Percentiles rank a stretch among this genome's conserved stretches.
These are phyloP conservation scores for Tarsius wallacei DNA, from an alignment of 2,797 vertebrate species.

Conservation along the genomic window DNA sequence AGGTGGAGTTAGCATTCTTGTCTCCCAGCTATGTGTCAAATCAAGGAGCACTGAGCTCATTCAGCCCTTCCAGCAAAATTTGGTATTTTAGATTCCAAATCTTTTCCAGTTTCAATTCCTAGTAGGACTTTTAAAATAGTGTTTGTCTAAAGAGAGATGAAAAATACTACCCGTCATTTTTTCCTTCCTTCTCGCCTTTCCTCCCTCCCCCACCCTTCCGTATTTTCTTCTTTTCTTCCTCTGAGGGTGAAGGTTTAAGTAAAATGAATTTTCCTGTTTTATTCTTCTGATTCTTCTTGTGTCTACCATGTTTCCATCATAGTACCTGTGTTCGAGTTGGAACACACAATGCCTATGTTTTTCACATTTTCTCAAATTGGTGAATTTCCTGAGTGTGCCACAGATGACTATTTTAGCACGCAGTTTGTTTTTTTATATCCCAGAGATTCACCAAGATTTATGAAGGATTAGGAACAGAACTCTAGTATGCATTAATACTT, in stretches of 20 bases:
- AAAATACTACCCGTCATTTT: neutral
- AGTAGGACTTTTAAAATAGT: neutral
- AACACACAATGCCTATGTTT: neutral
- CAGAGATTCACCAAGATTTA: constrained; percentile 75
- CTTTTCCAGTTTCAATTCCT: constrained; percentile 28
- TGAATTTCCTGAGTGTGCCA: constrained; percentile 78
- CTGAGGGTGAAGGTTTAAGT: neutral
- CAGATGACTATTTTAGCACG: constrained; percentile 71
- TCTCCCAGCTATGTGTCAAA: neutral
- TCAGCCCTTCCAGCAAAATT: neutral
- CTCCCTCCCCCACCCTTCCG: no score
- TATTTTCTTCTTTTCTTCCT: neutral
- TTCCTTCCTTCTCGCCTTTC: neutral
- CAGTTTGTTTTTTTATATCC: constrained; percentile 78
- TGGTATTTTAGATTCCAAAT: constrained; percentile 27
- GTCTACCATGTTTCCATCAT: neutral
- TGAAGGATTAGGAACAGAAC: constrained; percentile 72
- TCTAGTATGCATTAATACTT: constrained; percentile 50
- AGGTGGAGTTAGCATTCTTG: neutral
- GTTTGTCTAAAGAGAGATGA: constrained; percentile 4
- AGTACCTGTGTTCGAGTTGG: neutral
- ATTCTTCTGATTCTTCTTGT: neutral
- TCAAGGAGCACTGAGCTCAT: neutral
- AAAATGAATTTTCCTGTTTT: constrained; percentile 2
- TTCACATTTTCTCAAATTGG: constrained; percentile 78